A percentile compares a stretch with the other conserved stretches of the same genome.
Evolutionary conservation across 2,113 vertebrate species (phyloP).

Genomic region (Ginglymostoma cirratum): DNA sequence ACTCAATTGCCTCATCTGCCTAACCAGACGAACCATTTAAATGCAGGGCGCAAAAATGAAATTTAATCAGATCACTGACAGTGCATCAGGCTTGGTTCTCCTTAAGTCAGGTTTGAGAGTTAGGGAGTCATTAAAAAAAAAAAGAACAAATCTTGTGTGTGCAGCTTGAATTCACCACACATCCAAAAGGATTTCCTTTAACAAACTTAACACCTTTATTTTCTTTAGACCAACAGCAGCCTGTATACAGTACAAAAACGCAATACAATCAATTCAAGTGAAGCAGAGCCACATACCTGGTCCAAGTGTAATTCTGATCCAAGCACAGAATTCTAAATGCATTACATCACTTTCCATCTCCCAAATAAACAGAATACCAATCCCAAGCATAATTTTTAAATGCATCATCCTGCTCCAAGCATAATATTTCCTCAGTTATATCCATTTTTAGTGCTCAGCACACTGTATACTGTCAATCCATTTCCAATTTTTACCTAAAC

Average conservation of each 20-base stretch:
- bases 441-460: constrained; percentile 33
- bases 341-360: constrained; percentile 34
- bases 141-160: neutral
- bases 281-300: constrained; percentile 37
- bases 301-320: constrained; percentile 36
- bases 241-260: constrained; percentile 36
- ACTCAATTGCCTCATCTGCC: neutral
- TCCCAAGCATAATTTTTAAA: constrained; percentile 33
- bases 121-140: neutral
- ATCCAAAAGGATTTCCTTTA: constrained; percentile 27
- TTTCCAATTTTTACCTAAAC: constrained; percentile 34
- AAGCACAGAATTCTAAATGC: constrained; percentile 36
- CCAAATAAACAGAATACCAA: constrained; percentile 31
- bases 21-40: neutral
- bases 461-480: constrained; percentile 37
- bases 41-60: neutral
- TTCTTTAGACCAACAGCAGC: constrained; percentile 35
- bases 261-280: constrained; percentile 34
- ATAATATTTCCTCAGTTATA: constrained; percentile 34
- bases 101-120: neutral
- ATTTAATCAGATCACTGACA: neutral
- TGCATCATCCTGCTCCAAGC: constrained; percentile 31
- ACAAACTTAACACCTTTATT: constrained; percentile 37
- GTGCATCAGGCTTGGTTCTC: neutral
- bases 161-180: constrained; percentile 34